Percentiles rank a stretch among this genome's conserved stretches.
phyloP scores from a whole-genome alignment of 2,888 invertebrate genomes.

The Prenolepis imparis region DNA sequence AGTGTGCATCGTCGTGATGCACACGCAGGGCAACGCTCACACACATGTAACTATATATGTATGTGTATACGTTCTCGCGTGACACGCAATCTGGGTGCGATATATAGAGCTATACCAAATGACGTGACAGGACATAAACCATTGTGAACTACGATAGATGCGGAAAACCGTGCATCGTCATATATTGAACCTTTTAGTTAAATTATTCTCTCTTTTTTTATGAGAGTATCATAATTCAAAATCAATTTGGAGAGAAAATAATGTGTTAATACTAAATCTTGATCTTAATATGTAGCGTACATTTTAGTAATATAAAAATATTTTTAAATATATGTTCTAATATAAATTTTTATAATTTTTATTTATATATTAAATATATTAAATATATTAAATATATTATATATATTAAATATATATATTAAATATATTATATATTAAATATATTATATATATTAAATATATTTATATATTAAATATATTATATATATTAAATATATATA shows the following conservation, averaged over 20 bases:
- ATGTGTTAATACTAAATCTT: neutral
- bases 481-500: no score
- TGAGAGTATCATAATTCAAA: neutral
- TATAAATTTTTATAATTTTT: neutral
- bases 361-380: no score
- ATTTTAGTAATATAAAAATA: neutral
- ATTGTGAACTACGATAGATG: slow-evolving; percentile 29
- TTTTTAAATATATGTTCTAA: neutral
- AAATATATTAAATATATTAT: no score
- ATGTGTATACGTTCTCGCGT: neutral
- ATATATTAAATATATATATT: no score
- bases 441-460: no score
- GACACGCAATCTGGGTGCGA: slow-evolving; percentile 22
- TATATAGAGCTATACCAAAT: slow-evolving; percentile 27
- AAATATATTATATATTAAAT: no score
- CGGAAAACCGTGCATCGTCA: neutral
- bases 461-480: no score
- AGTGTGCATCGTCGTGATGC: neutral
- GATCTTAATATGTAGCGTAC: neutral
- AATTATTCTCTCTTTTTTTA: neutral
- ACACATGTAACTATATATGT: neutral
- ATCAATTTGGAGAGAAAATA: neutral
- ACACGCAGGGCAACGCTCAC: neutral
- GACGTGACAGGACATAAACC: slow-evolving; percentile 48
- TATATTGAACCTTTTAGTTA: slow-evolving; percentile 25